Evolutionary conservation across 2,113 vertebrate species (phyloP).

Genomic region (Bungarus multicinctus): DNA sequence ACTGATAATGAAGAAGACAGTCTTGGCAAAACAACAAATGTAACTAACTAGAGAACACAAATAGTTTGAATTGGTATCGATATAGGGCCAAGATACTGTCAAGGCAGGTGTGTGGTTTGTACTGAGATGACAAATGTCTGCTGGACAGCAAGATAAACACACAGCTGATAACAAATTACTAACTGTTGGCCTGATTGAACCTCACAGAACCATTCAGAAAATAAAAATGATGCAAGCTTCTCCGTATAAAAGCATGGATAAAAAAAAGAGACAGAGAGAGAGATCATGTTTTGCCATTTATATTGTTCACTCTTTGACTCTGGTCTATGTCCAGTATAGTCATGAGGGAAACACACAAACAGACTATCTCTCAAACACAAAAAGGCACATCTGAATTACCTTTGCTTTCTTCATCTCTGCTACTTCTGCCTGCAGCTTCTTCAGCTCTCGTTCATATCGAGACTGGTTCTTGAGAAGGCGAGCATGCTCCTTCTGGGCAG

Average conservation of each 20-base stretch:
- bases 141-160: not conserved
- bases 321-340: not conserved
- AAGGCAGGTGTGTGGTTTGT: not conserved
- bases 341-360: not conserved
- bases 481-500: constrained; percentile 91
- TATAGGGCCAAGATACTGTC: not conserved
- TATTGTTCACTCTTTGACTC: not conserved
- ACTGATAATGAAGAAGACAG: not conserved
- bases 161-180: not conserved
- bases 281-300: not conserved
- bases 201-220: not conserved
- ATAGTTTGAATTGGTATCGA: not conserved
- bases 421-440: constrained; percentile 91
- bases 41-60: not conserved
- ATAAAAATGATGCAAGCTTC: not conserved
- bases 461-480: constrained; percentile 95
- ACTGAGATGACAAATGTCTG: not conserved
- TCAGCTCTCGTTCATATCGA: constrained; percentile 90
- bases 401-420: constrained; percentile 98
- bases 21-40: not conserved
- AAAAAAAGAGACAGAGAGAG: not conserved
- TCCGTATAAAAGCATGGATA: not conserved
- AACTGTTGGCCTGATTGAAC: not conserved
- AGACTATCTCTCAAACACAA: not conserved
- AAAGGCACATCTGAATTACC: constrained; percentile 61